A percentile compares a stretch with the other conserved stretches of the same genome.
These are phyloP conservation scores for Globia sparganii DNA, from an alignment of 2,888 invertebrate species.

Conservation along the genomic window DNA sequence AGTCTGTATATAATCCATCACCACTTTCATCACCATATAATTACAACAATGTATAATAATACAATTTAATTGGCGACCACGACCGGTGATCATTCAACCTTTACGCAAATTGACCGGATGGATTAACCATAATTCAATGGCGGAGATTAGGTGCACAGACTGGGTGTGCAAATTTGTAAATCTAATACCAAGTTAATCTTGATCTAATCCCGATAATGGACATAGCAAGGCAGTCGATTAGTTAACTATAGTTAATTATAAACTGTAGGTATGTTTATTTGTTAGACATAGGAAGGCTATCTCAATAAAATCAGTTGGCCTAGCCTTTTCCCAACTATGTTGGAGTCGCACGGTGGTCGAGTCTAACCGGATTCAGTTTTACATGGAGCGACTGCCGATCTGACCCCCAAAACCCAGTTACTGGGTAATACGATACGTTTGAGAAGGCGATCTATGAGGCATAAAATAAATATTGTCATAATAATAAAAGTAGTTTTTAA, in stretches of 20 bases:
- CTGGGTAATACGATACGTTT: no score
- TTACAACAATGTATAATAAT: conserved; percentile 16
- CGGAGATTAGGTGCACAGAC: conserved; percentile 50
- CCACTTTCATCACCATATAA: not conserved
- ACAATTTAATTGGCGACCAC: conserved; percentile 33
- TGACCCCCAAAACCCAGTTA: no score
- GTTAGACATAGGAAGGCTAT: not conserved
- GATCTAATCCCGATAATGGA: conserved; percentile 66
- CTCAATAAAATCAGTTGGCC: no score
- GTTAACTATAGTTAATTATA: conserved; percentile 44
- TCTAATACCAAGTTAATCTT: conserved; percentile 61
- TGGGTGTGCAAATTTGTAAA: conserved; percentile 56
- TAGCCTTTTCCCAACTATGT: no score
- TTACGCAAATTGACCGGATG: conserved; percentile 59
- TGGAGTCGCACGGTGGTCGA: no score
- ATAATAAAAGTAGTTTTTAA: not conserved
- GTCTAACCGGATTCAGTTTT: no score
- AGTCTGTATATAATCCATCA: not conserved
- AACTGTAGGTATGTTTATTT: conserved; percentile 12
- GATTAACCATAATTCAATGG: conserved; percentile 66
- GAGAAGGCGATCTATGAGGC: no score
- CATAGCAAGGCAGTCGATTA: conserved; percentile 56
- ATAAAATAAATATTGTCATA: not conserved
- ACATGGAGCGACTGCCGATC: no score
- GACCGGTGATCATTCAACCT: conserved; percentile 47